Percentiles rank a stretch among this genome's conserved stretches.
Evolutionary conservation across 2,113 vertebrate genomes (phyloP).

Genomic region (Origma solitaria): DNA sequence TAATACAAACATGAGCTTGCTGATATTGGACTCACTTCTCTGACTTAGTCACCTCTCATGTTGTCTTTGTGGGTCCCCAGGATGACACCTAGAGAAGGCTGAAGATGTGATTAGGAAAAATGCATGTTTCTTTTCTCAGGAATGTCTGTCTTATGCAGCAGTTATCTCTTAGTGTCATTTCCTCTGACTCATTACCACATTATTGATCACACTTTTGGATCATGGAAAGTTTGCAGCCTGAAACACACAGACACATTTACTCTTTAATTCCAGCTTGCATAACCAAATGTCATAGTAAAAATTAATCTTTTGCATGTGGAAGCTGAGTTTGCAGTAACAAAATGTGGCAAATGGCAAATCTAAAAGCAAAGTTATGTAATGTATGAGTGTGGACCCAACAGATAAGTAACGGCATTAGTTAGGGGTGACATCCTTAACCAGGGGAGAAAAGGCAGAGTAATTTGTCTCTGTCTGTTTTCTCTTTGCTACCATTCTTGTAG

Average conservation of each 20-base stretch:
- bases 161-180: neutral
- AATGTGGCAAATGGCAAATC: neutral
- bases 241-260: neutral
- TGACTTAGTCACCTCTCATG: neutral
- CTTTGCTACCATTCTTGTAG: neutral
- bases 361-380: neutral
- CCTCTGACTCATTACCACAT: neutral
- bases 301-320: neutral
- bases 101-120: neutral
- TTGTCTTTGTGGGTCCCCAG: rapidly evolving
- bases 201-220: neutral
- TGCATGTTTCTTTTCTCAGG: neutral
- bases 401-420: neutral
- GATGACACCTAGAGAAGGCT: neutral
- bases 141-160: neutral
- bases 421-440: neutral
- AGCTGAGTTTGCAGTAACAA: neutral
- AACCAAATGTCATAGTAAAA: neutral
- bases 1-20: neutral
- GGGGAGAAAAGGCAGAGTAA: neutral
- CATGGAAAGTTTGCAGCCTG: neutral
- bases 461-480: neutral
- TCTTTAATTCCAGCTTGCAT: neutral
- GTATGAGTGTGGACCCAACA: neutral
- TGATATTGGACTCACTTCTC: neutral